Evolutionary conservation across 2,888 invertebrate genomes (phyloP), one percentile per base, ranked within the genome.

Genomic region (Troides oblongomaculatus): DNA sequence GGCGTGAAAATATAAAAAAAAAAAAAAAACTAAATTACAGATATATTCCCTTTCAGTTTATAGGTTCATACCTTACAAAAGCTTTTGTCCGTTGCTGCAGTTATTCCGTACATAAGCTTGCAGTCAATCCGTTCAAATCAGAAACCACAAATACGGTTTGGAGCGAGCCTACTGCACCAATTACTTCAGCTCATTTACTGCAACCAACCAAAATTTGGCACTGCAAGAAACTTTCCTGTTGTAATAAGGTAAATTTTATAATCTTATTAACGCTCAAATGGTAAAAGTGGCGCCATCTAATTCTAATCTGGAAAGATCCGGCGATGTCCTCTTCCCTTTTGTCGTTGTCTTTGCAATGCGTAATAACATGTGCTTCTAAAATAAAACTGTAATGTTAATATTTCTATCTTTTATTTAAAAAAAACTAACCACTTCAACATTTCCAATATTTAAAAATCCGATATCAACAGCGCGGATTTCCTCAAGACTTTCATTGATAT

Each of bases 111-210:
- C 25, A 23, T 50, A 46, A 59, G 46, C 58, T 39, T 18, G 46
- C 43, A 30, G 43, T 39, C 57, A 25, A 23, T 25, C 12, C 23
- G 59, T 65, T 59, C 43, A 18, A 58, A 25, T 21, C 30, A 46
- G 2, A 14, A 6, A 65, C 65, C 59, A 46, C 65, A 65, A 58
- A 65, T 57, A 62, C 53, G 63, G 36, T 2, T 25, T 6, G 23
- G 2, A 43, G 36, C 50, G 56, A 36, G 57, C 58, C 12, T 57
- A 50, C 65, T 10, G 46, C 46, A 58, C 65, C 25, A 59, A 65
- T 65, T 65, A 65, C 25, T 23, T 17, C 56, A 36, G 36, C 57
- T 18, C 23, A 4, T 23, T 25, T 25, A 63, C 53, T 14, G 63
- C 56, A 18, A 36, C 50, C 30, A 63, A 18, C 63, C 14, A 53